Base-by-base conservation (phyloP, 2,113 vertebrate species). In the Oncorhynchus mykiss region DNA sequence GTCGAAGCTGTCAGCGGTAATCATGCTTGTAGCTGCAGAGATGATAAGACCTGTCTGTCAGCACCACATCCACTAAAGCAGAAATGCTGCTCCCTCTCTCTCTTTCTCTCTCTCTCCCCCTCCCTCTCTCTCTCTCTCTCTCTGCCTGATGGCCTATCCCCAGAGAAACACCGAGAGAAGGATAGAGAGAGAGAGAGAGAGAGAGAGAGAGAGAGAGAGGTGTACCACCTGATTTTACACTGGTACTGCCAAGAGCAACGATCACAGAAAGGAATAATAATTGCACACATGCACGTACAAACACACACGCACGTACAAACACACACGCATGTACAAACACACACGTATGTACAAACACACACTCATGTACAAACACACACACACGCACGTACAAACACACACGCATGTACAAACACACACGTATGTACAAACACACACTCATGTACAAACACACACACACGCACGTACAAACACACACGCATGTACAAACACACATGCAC, bases 21-120 rank as follows among this genome's bases (percentile, higher is more conserved):
- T 93, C 92, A 93, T 78, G 86, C 84, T 86, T 77, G 87, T 89
- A 86, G 87, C 87, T 69, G 86, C 72, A 59, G 87, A 89, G 84
- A 87, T 62, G 90, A 93, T 93, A 92, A 93, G 80, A 87, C 88
- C 76, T 72, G 88, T 79, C 89, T 93, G 92, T 93, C 91, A 91
- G 85, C 73, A 78, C 76, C 74, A 72, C 86, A 86, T 89, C 88
- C 88, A 79, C 80, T 24, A 75, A 80, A 34, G 62, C 82, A 89
- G 84, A 92, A 88, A 91, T 88, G 88, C 89, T 86, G 80, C 84
- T 79, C 82, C 87, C 77, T 74, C 80, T 31, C 66, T 31, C 20
- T 51, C 13, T 14, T 11, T 84, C 80, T 78, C 79, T 87, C 85
- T 85, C 72, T 78, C 86, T 85, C 75, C 77, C 86, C 81, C 29